phyloP scores from a whole-genome alignment of 2,797 vertebrate genomes.

The Sibirionetta formosa region DNA sequence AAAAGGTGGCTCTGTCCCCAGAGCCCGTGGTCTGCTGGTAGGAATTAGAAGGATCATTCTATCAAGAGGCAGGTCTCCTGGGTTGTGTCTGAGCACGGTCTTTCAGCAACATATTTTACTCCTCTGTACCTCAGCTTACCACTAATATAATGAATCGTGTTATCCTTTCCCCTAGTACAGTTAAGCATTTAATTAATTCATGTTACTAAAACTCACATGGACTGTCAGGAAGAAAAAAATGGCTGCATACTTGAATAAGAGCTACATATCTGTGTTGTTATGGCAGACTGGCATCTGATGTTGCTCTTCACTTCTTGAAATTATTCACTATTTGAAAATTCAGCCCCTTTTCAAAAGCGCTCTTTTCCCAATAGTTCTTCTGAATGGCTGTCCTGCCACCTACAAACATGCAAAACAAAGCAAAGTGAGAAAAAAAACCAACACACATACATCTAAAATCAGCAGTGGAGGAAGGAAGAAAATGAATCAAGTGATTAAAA shows the following conservation, averaged over 20 bases:
- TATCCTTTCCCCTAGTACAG: background rate
- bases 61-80: background rate
- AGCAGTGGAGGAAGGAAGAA: constrained; percentile 57
- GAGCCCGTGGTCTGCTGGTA: background rate
- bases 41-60: background rate
- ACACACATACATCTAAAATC: constrained; percentile 54
- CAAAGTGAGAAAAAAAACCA: constrained; percentile 9
- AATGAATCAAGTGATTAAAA: constrained; percentile 64
- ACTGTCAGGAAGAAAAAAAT: background rate
- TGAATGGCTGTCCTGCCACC: background rate
- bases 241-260: background rate
- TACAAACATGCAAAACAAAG: constrained; percentile 11
- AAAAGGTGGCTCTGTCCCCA: background rate
- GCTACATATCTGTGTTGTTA: background rate
- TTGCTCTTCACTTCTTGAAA: constrained; percentile 18
- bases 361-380: constrained; percentile 1
- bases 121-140: background rate
- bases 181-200: background rate
- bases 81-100: background rate
- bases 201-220: background rate
- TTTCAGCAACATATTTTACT: background rate
- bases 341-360: background rate
- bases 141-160: background rate
- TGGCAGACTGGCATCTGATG: background rate
- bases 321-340: background rate